A percentile compares a stretch with the other conserved stretches of the same genome.
These are phyloP conservation scores for Dipodomys spectabilis DNA, from an alignment of 2,113 vertebrate species.

Conservation along the genomic window DNA sequence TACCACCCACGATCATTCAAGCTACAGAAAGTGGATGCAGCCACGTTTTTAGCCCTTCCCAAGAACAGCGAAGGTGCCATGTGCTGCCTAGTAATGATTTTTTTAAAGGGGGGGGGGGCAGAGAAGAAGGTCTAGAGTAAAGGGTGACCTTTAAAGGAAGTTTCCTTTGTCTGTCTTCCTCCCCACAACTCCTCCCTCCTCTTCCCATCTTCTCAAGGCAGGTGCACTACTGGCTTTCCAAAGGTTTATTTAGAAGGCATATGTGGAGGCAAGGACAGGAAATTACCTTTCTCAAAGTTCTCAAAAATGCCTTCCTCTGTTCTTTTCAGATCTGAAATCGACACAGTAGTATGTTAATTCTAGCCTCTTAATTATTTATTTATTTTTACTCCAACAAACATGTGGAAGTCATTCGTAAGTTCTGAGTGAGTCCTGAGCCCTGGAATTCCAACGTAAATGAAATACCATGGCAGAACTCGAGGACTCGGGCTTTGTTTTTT, in stretches of 20 bases:
- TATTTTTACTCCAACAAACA: not conserved
- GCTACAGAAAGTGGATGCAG: not conserved
- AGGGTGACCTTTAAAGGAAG: not conserved
- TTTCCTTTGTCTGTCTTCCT: not conserved
- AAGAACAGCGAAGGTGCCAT: not conserved
- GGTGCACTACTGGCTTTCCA: not conserved
- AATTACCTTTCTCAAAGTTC: slow-evolving; percentile 16
- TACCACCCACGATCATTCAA: not conserved
- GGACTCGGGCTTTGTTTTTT: not conserved
- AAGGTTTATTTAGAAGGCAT: slow-evolving; percentile 18
- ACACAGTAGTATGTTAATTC: not conserved
- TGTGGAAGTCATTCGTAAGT: not conserved
- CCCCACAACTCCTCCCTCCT: too few species aligned
- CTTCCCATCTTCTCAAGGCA: not conserved
- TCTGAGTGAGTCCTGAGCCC: not conserved
- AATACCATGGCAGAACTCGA: not conserved
- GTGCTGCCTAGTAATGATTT: not conserved
- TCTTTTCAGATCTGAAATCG: not conserved
- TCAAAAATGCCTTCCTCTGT: not conserved
- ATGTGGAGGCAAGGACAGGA: not conserved
- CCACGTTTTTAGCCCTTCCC: not conserved
- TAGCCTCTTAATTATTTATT: not conserved
- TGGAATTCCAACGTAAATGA: not conserved
- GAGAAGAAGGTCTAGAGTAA: not conserved
- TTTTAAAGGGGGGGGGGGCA: not conserved